Percentiles rank a stretch among this genome's conserved stretches.
Evolutionary conservation across 2,797 vertebrate genomes (phyloP).

Genomic region (Artibeus lituratus): DNA sequence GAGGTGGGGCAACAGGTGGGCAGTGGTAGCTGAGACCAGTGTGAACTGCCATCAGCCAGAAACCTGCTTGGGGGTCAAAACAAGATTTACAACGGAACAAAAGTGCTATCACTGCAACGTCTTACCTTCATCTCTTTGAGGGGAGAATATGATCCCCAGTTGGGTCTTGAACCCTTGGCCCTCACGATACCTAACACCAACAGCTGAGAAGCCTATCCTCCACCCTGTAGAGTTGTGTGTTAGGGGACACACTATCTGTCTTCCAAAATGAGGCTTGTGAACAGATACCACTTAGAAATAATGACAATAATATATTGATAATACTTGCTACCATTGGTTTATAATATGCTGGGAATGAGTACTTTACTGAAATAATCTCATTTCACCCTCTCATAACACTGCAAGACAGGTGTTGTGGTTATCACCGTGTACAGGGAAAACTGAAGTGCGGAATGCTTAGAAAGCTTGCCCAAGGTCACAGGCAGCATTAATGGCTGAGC

Average conservation of each 20-base stretch:
- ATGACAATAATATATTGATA: not conserved
- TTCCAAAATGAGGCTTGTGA: not conserved
- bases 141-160: conserved; percentile 1
- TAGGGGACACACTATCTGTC: not conserved
- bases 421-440: not conserved
- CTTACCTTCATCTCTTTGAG: conserved; percentile 30
- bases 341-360: not conserved
- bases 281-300: conserved; percentile 27
- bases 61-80: not conserved
- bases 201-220: not conserved
- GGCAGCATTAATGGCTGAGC: not conserved
- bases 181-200: conserved; percentile 7
- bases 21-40: conserved; percentile 36
- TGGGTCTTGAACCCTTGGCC: conserved; percentile 32
- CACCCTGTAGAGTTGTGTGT: not conserved
- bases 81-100: conserved; percentile 46
- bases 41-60: not conserved
- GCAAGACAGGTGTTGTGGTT: not conserved
- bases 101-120: not conserved
- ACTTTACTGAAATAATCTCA: not conserved
- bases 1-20: not conserved
- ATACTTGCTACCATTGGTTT: not conserved
- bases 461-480: not conserved
- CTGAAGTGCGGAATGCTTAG: not conserved
- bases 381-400: not conserved